These are phyloP conservation scores for Cosmia pyralina DNA, from an alignment of 2,888 invertebrate genomes.

Conservation along the genomic window DNA sequence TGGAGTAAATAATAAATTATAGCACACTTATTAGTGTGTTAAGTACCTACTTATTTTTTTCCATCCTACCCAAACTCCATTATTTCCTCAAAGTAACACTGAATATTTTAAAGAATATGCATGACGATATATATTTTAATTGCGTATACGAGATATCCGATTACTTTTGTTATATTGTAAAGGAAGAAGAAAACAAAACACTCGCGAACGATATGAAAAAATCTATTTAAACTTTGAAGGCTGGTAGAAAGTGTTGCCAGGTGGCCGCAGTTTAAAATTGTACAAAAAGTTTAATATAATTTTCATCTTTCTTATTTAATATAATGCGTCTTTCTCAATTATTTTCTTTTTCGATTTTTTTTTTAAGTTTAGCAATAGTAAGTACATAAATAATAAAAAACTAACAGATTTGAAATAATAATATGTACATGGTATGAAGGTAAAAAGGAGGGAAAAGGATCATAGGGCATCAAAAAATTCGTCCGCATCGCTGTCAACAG, in stretches of 20 bases:
- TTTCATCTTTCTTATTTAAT: too few species aligned
- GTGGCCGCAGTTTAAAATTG: neutral
- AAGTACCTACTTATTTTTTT: neutral
- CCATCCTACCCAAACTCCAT: neutral
- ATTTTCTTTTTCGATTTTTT: too few species aligned
- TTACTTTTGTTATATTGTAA: neutral
- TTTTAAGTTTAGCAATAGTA: too few species aligned
- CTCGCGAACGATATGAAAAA: neutral
- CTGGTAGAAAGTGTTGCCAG: conserved; percentile 11
- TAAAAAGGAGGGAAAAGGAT: too few species aligned
- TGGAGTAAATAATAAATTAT: neutral
- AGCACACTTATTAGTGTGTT: neutral
- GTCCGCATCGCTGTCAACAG: too few species aligned
- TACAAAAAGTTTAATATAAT: neutral
- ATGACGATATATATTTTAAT: too few species aligned
- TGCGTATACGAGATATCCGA: neutral
- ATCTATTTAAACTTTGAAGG: neutral
- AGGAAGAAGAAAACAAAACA: neutral
- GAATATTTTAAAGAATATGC: neutral
- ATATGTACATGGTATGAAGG: too few species aligned
- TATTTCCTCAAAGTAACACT: neutral
- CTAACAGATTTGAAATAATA: too few species aligned
- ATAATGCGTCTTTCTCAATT: too few species aligned
- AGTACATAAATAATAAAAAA: too few species aligned
- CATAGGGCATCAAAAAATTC: too few species aligned